Base-by-base conservation (phyloP, 2,888 invertebrate species). In the Augochlorella aurata region DNA sequence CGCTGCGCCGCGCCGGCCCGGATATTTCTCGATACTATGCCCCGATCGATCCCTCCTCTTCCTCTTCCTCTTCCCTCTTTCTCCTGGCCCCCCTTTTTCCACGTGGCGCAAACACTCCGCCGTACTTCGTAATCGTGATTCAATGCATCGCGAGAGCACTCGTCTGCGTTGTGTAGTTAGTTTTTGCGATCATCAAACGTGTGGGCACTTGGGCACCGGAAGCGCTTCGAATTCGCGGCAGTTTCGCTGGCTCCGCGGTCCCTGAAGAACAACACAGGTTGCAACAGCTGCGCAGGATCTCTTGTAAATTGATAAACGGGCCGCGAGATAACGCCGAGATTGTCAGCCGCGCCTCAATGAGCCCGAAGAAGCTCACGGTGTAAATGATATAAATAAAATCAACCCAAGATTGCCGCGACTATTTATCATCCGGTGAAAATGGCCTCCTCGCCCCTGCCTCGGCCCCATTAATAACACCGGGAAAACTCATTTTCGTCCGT, bases 351-450 rank as follows among this genome's bases (percentile, higher is more conserved):
- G 24, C 24, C 24, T 58, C 24, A 7, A 58, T 58, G 58, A 14
- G 58, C 24, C 16, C 16, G 58, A 58, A 58, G 58, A 14, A 58
- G 38, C 3, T 38, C 38, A 24, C 24, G 84, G 82, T 87, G 89
- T 90, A 90, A 91, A 90, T 89, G 88, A 90, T 91, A 91, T 91
- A 89, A 90, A 91, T 90, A 91, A 90, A 90, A 91, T 91, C 90
- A 89, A 82, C 81, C 81, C 45, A 85, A 82, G 86, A 88, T 87
- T 83, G 85, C 82, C 80, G 70, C 44, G 81, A 81, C 86, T 87
- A 91, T 91, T 91, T 90, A 91, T 91, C 90, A 91, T 89, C 81
- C 85, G 79, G 85, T 84, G 86, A 88, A 90, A 90, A 90, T 87
- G 84, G 69, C 73, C 79, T 68, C 47, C 77, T 79, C 61, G 82